A percentile compares a stretch with the other conserved stretches of the same genome.
Evolutionary conservation across 2,113 vertebrate species (phyloP).

Genomic region (Struthio camelus): DNA sequence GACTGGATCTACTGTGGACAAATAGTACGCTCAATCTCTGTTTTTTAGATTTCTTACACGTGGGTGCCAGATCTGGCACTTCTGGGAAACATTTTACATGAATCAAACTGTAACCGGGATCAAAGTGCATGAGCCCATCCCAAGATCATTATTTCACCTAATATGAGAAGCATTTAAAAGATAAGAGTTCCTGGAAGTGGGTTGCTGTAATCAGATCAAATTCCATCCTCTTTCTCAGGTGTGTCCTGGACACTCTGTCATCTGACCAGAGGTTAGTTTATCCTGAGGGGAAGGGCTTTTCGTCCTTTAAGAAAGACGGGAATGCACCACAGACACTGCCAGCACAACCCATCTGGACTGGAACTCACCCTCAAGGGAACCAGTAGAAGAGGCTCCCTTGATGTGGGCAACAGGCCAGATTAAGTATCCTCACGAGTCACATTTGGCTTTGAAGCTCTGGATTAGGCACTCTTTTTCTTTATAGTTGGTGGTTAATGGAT

Average conservation of each 20-base stretch:
- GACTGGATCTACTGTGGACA: background rate
- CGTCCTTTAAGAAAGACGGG: background rate
- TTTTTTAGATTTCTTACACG: background rate
- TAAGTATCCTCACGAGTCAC: background rate
- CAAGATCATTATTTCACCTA: background rate
- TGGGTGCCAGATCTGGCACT: background rate
- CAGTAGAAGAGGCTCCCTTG: background rate
- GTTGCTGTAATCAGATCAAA: background rate
- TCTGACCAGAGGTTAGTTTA: background rate
- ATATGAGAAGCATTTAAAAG: background rate
- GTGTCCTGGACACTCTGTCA: background rate
- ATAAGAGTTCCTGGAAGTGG: background rate
- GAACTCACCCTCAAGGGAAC: background rate
- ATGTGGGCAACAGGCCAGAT: background rate
- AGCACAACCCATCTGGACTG: background rate
- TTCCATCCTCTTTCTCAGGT: background rate
- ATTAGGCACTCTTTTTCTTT: background rate
- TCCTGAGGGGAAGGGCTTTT: background rate
- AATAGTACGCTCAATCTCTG: background rate
- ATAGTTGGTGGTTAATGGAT: background rate
- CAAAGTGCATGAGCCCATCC: background rate
- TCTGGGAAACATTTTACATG: background rate
- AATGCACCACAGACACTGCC: background rate
- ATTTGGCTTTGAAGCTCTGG: background rate
- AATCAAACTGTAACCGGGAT: background rate